Percentiles rank a stretch among this genome's conserved stretches.
These are phyloP conservation scores for Mus spretus DNA, from an alignment of 2,797 vertebrate genomes.

Conservation along the genomic window DNA sequence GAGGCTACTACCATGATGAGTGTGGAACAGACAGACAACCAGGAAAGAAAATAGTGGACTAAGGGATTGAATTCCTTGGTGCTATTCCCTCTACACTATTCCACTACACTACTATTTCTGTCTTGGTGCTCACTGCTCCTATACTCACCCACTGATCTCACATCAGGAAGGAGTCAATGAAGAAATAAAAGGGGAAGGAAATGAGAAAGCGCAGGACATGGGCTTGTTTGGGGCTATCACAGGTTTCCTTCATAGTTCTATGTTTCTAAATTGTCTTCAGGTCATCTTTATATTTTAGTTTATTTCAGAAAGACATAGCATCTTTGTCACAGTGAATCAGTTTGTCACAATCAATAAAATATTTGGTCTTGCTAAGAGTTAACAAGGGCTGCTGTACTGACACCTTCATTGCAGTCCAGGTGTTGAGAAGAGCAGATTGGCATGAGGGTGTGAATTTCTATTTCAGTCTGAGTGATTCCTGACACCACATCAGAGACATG, in stretches of 20 bases:
- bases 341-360: background rate
- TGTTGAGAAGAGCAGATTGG: background rate
- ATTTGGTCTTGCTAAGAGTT: background rate
- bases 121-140: background rate
- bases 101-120: background rate
- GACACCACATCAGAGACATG: background rate
- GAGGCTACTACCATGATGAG: background rate
- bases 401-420: background rate
- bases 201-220: background rate
- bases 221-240: background rate
- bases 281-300: slow-evolving; percentile 22
- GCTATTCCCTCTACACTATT: background rate
- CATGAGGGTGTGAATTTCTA: background rate
- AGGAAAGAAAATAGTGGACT: background rate
- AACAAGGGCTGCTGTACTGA: background rate
- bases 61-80: background rate
- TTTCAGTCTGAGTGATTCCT: slow-evolving; percentile 7
- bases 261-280: background rate
- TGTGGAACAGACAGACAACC: background rate
- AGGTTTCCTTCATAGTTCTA: background rate
- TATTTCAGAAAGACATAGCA: background rate
- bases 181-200: background rate
- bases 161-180: background rate
- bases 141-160: background rate
- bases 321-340: background rate